Evolutionary conservation across 2,113 vertebrate genomes (phyloP), one percentile per base, ranked within the genome.

Genomic region (Nerophis ophidion): DNA sequence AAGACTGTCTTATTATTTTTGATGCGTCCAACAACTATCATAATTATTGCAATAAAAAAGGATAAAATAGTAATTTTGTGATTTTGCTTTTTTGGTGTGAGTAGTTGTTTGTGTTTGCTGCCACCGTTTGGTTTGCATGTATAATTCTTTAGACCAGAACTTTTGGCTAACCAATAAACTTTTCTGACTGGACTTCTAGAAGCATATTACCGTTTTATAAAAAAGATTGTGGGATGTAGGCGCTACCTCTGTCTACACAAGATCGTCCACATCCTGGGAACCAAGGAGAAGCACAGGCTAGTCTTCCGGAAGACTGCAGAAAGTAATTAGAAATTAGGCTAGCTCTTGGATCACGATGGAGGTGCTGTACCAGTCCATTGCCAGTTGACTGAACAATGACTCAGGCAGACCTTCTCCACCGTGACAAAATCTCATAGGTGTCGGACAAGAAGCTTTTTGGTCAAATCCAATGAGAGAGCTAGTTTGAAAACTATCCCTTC

Each of bases 291-390:
- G 12, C 26, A 26, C 62, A 69, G 83, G 68, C 81, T 54, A 88
- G 77, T 89, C 83, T 89, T 87, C 86, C 84, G 86, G 84, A 87
- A 86, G 81, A 84, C 70, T 81, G 86, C 75, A 76, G 81, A 83
- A 82, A 74, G 77, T 89, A 87, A 89, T 89, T 87, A 87, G 77
- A 81, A 86, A 87, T 87, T 86, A 86, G 76, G 74, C 74, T 77
- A 78, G 57, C 54, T 77, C 72, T 81, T 83, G 79, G 76, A 84
- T 82, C 77, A 68, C 13, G 72, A 80, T 75, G 71, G 74, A 68
- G 71, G 46, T 71, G 7, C 57, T 76, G 81, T 77, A 77, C 74
- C 66, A 49, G 65, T 55, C 72, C 71, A 72, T 77, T 76, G 75
- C 71, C 79, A 78, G 56, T 72, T 70, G 54, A 75, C 65, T 60